Percentiles rank a stretch among this genome's conserved stretches.
phyloP scores from a whole-genome alignment of 2,113 vertebrate genomes.

The Nettapus auritus region DNA sequence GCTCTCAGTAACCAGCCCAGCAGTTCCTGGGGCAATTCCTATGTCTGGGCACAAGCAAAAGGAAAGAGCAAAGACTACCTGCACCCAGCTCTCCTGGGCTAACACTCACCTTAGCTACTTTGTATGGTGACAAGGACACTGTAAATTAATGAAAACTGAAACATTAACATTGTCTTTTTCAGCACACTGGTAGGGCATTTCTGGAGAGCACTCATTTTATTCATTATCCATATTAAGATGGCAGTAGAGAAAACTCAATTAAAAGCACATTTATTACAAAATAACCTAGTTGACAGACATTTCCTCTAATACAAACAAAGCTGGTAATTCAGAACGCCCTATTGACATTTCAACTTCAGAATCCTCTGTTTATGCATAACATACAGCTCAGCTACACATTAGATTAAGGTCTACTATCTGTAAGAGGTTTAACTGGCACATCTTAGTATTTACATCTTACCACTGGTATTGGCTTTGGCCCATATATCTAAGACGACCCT shows the following conservation, averaged over 20 bases:
- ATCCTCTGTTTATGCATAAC: background rate
- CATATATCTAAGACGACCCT: fast-evolving
- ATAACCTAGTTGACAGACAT: background rate
- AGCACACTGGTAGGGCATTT: background rate
- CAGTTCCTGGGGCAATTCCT: background rate
- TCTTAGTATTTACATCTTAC: background rate
- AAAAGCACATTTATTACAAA: background rate
- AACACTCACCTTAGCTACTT: background rate
- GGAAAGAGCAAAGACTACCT: background rate
- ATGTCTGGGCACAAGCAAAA: background rate
- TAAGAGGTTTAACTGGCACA: background rate
- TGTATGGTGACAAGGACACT: background rate
- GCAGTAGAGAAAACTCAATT: background rate
- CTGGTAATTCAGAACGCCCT: background rate
- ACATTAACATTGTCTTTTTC: background rate
- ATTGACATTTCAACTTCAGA: background rate
- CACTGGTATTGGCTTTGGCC: background rate
- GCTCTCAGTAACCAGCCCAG: background rate
- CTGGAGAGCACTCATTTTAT: background rate
- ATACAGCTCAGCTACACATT: background rate
- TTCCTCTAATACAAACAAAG: background rate
- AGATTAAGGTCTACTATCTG: background rate
- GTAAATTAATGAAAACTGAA: background rate
- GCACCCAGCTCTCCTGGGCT: fast-evolving
- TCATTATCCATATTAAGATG: background rate